A percentile compares a stretch with the other conserved stretches of the same genome.
These are phyloP conservation scores for Anguilla obscura DNA, from an alignment of 2,797 vertebrate species.

Conservation along the genomic window DNA sequence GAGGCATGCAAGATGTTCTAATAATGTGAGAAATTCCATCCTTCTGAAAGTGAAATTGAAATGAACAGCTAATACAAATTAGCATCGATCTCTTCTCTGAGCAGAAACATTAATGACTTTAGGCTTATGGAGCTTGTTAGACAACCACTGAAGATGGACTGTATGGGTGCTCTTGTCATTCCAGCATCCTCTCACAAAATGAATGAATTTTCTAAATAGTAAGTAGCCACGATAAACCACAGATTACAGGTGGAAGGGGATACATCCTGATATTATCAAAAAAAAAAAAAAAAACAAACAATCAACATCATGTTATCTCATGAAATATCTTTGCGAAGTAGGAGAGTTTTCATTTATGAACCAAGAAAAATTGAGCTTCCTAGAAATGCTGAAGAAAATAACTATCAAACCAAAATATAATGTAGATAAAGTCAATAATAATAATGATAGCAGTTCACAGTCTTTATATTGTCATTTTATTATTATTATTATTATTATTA, in stretches of 20 bases:
- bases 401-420: neutral
- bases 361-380: neutral
- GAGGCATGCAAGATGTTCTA: neutral
- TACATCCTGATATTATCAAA: neutral
- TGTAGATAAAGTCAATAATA: neutral
- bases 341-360: neutral
- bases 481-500: no score
- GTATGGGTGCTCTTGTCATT: conserved; percentile 53
- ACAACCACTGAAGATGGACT: conserved; percentile 54
- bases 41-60: conserved; percentile 56
- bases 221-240: neutral
- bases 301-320: neutral
- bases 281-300: neutral
- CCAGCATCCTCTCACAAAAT: conserved; percentile 32
- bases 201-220: neutral
- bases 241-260: neutral
- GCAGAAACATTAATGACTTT: conserved; percentile 62
- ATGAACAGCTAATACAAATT: conserved; percentile 64
- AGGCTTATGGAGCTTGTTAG: conserved; percentile 65
- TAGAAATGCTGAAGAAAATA: neutral
- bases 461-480: no score
- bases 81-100: conserved; percentile 64
- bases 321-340: neutral
- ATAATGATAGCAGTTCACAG: neutral
- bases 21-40: conserved; percentile 57